phyloP scores from a whole-genome alignment of 2,888 invertebrate genomes.

The Cylindroiulus punctatus region DNA sequence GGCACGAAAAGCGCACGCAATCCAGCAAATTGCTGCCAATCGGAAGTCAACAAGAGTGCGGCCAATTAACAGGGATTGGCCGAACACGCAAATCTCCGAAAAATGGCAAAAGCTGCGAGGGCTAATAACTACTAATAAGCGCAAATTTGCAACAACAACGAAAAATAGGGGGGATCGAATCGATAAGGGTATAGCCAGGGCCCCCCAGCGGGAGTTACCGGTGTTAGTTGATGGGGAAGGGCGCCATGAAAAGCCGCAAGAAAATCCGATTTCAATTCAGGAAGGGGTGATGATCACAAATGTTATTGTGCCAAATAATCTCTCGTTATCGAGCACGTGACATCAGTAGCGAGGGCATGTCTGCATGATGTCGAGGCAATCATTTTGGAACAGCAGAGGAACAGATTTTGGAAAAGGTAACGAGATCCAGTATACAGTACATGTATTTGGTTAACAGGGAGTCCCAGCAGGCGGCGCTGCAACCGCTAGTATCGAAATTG shows the following conservation, averaged over 20 bases:
- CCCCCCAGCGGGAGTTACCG: not conserved
- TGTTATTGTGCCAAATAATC: not conserved
- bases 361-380: too few relatives aligned
- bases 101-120: not conserved
- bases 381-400: too few relatives aligned
- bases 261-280: constrained; percentile 18
- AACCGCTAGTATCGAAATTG: too few relatives aligned
- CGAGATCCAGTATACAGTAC: too few relatives aligned
- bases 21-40: not conserved
- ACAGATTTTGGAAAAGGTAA: too few relatives aligned
- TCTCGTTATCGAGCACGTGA: not conserved
- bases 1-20: not conserved
- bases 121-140: not conserved
- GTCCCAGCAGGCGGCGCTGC: too few relatives aligned
- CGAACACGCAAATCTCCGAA: not conserved
- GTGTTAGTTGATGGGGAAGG: not conserved
- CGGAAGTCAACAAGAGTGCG: constrained; percentile 45
- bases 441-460: too few relatives aligned
- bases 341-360: too few relatives aligned
- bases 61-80: constrained; percentile 25
- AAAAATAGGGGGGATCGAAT: not conserved
- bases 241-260: not conserved
- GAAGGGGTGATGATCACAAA: not conserved
- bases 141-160: not conserved
- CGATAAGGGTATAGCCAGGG: not conserved